These are phyloP conservation scores for Sebastes glaucus DNA, from an alignment of 2,797 vertebrate genomes.

Conservation along the genomic window DNA sequence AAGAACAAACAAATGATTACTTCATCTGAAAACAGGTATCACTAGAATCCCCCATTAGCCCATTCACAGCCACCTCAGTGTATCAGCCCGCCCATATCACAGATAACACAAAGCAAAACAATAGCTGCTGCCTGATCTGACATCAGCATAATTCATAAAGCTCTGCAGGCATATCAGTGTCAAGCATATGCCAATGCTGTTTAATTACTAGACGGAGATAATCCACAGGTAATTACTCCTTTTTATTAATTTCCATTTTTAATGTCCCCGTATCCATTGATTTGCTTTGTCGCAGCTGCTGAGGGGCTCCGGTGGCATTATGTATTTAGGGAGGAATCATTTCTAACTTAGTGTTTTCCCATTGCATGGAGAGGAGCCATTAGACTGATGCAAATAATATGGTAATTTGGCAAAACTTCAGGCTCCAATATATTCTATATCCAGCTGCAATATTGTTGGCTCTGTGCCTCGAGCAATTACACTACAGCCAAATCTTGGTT, in stretches of 20 bases:
- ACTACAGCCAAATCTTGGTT: not conserved
- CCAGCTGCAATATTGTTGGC: conserved; percentile 40
- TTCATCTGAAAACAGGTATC: conserved; percentile 12
- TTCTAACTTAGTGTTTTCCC: conserved; percentile 34
- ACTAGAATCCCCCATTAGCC: not conserved
- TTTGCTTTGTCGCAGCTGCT: conserved; percentile 53
- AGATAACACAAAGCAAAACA: conserved; percentile 50
- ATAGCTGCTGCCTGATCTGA: conserved; percentile 51
- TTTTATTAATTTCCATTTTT: conserved; percentile 73
- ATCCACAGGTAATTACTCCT: conserved; percentile 74
- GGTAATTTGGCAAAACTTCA: conserved; percentile 47
- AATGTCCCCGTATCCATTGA: conserved; percentile 54
- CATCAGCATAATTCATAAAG: conserved; percentile 64
- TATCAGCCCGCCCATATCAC: conserved; percentile 29
- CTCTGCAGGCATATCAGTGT: conserved; percentile 61
- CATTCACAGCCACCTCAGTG: not conserved
- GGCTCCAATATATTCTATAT: conserved; percentile 38
- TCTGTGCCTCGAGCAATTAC: conserved; percentile 35
- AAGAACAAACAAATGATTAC: conserved; percentile 1
- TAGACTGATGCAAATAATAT: conserved; percentile 59
- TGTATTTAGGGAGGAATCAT: conserved; percentile 35
- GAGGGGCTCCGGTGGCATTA: conserved; percentile 15
- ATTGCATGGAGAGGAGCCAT: conserved; percentile 25
- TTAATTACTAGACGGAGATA: conserved; percentile 70
- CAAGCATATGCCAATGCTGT: conserved; percentile 64